Percentiles rank a stretch among this genome's conserved stretches.
Conservation (phyloP, 2,797 vertebrate species). For the Aphelocoma californica region DNA sequence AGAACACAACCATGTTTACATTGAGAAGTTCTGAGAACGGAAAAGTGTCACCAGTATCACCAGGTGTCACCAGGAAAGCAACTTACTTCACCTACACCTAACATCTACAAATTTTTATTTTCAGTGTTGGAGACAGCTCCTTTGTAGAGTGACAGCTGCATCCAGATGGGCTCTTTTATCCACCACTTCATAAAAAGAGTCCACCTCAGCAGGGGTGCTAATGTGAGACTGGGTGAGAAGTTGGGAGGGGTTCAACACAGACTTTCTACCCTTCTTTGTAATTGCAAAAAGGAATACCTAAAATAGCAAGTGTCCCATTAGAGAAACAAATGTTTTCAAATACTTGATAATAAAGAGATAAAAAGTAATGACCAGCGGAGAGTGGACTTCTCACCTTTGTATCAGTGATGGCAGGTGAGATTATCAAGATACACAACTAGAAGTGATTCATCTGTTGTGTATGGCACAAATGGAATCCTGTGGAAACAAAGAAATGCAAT, state of each 20-base stretch:
- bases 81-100: neutral
- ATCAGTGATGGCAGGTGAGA: neutral
- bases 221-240: neutral
- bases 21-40: neutral
- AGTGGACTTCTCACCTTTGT: neutral
- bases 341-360: neutral
- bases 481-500: neutral
- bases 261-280: neutral
- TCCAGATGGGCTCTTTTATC: neutral
- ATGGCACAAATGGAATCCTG: neutral
- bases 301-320: neutral
- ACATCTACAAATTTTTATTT: neutral
- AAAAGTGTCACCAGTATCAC: neutral
- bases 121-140: neutral
- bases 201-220: neutral
- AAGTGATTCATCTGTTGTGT: neutral
- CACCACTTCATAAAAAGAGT: fast-evolving
- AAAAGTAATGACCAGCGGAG: neutral
- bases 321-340: neutral
- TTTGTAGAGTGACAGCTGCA: neutral
- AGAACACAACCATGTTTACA: neutral
- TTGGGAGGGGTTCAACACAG: neutral
- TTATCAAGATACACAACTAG: neutral
- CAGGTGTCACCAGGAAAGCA: neutral
- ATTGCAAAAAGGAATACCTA: neutral